These are phyloP conservation scores for Drosophila pseudotakahashii DNA, from an alignment of 2,888 invertebrate species.

Conservation along the genomic window DNA sequence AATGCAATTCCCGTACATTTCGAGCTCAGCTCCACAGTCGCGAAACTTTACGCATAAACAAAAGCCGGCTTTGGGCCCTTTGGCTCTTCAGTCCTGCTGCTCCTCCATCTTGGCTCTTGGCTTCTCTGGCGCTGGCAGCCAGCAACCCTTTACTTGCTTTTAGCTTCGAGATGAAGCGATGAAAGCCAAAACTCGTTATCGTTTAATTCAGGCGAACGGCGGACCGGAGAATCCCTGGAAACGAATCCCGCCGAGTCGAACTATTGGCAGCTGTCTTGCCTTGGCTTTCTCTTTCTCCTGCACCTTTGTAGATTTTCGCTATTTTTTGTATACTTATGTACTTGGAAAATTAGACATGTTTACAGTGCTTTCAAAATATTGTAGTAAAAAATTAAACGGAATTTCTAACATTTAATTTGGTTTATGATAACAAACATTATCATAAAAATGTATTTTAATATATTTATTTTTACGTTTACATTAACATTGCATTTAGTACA, in stretches of 20 bases:
- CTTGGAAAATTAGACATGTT: not conserved
- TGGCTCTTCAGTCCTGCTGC: conserved; percentile 15
- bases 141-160: conserved; percentile 44
- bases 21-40: conserved; percentile 6
- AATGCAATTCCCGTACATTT: conserved; percentile 9
- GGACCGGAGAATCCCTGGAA: conserved; percentile 14
- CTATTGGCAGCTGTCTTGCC: conserved; percentile 65
- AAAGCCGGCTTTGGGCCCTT: conserved; percentile 44
- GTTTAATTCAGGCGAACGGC: conserved; percentile 68
- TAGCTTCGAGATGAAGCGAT: conserved; percentile 53
- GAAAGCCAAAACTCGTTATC: conserved; percentile 80
- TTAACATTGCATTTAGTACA: not conserved
- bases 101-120: conserved; percentile 9
- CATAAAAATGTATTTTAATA: too few species aligned
- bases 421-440: too few species aligned
- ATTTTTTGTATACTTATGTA: not conserved
- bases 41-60: conserved; percentile 77
- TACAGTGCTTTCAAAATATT: too few species aligned
- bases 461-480: too few species aligned
- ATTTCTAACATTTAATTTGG: too few species aligned
- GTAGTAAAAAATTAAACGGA: too few species aligned
- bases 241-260: conserved; percentile 26
- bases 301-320: too few species aligned
- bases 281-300: conserved; percentile 1
- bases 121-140: conserved; percentile 48